Conservation (phyloP, 2,113 vertebrate genomes). For the Gadus macrocephalus region DNA sequence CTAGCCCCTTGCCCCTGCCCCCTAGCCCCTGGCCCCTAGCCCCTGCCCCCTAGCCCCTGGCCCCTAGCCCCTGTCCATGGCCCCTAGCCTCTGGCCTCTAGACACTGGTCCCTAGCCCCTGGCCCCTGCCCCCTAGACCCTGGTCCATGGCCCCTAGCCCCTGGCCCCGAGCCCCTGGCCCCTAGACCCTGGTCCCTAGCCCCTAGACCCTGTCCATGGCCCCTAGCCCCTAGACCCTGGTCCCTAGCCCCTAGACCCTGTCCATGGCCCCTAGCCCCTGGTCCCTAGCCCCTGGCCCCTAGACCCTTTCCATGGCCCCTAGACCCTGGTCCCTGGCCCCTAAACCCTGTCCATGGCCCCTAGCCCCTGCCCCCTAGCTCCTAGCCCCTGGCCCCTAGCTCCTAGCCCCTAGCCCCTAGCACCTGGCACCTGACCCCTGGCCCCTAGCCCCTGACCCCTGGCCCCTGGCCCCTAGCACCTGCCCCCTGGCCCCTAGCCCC, state of each 20-base stretch:
- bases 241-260: too few relatives aligned
- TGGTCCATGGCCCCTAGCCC: too few relatives aligned
- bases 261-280: too few relatives aligned
- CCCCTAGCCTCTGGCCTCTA: slow-evolving; percentile 15
- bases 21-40: slow-evolving; percentile 19
- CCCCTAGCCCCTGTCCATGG: too few relatives aligned
- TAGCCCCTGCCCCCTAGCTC: too few relatives aligned
- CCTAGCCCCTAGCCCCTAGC: too few relatives aligned
- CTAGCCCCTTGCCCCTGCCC: too few relatives aligned
- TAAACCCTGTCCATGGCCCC: too few relatives aligned
- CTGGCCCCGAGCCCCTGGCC: slow-evolving; percentile 17
- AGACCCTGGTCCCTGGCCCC: slow-evolving; percentile 17
- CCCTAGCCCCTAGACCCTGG: too few relatives aligned
- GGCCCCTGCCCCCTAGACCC: not conserved
- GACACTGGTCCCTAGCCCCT: too few relatives aligned
- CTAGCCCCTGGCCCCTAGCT: not conserved
- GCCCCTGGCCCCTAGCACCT: slow-evolving; percentile 10
- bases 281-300: too few relatives aligned
- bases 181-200: not conserved
- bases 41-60: too few relatives aligned
- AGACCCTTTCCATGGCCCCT: not conserved
- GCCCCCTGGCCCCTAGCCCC: not conserved
- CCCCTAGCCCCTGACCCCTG: slow-evolving; percentile 8
- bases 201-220: not conserved
- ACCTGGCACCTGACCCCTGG: not conserved